Percentiles rank a stretch among this genome's conserved stretches.
These are phyloP conservation scores for Araneus ventricosus DNA, from an alignment of 1,140 invertebrate species.

Conservation along the genomic window DNA sequence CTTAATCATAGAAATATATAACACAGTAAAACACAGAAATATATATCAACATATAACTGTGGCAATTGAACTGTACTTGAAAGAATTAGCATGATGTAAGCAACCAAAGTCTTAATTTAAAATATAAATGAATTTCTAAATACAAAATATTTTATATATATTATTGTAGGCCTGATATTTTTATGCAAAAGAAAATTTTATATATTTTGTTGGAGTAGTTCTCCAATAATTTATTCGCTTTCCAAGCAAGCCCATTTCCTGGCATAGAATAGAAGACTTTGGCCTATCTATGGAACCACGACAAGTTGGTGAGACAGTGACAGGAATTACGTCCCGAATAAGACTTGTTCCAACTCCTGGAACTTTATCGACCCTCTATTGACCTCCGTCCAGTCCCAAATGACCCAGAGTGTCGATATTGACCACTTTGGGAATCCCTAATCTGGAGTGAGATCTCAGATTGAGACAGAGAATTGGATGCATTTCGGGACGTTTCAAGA, in stretches of 20 bases:
- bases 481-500: not conserved
- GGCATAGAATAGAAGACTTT: not conserved
- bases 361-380: slow-evolving; percentile 58
- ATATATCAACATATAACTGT: too few relatives aligned
- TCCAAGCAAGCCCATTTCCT: not conserved
- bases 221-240: too few relatives aligned
- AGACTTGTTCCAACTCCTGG: slow-evolving; percentile 46
- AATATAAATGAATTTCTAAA: too few relatives aligned
- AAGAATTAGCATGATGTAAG: too few relatives aligned
- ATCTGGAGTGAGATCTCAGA: slow-evolving; percentile 48
- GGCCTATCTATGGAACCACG: not conserved
- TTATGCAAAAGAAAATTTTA: too few relatives aligned
- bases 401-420: slow-evolving; percentile 60
- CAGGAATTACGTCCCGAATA: slow-evolving; percentile 28
- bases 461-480: slow-evolving; percentile 32
- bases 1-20: too few relatives aligned
- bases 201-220: too few relatives aligned
- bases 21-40: too few relatives aligned
- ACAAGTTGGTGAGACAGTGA: not conserved
- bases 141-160: too few relatives aligned
- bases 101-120: too few relatives aligned
- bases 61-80: too few relatives aligned
- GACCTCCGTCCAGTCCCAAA: slow-evolving; percentile 59
- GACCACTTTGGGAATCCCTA: slow-evolving; percentile 42
- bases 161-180: too few relatives aligned